phyloP scores from a whole-genome alignment of 2,797 vertebrate genomes.

The Cryptoblepharus egeriae region DNA sequence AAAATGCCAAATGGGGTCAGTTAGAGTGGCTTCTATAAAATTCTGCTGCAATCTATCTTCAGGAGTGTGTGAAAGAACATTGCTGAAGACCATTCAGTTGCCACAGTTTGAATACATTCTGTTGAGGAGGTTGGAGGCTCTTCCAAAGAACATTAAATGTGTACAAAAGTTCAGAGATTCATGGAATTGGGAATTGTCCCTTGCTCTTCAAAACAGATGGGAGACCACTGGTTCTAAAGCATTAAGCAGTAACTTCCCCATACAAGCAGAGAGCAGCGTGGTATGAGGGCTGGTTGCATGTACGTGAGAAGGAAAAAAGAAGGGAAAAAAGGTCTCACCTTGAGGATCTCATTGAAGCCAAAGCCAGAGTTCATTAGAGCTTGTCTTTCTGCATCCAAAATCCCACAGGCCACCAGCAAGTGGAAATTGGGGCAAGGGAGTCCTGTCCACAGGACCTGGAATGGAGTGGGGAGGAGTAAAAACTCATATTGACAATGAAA shows the following conservation, averaged over 20 bases:
- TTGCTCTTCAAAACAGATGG: background rate
- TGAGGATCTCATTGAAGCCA: slow-evolving; percentile 94
- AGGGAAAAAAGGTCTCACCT: too few species aligned
- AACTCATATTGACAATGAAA: background rate
- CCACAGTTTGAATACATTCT: background rate
- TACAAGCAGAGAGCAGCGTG: background rate
- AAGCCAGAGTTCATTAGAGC: slow-evolving; percentile 89
- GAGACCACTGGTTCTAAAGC: background rate
- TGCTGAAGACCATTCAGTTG: background rate
- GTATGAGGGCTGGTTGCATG: background rate
- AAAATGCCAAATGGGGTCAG: background rate
- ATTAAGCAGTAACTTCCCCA: background rate
- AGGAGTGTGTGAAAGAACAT: background rate
- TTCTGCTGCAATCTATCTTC: background rate
- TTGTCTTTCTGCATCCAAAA: slow-evolving; percentile 87
- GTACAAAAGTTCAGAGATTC: background rate
- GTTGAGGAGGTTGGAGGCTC: background rate
- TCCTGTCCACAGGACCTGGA: slow-evolving; percentile 89
- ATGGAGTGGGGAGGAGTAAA: background rate
- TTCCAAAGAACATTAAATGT: background rate
- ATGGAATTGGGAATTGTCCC: background rate
- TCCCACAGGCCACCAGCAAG: slow-evolving; percentile 88
- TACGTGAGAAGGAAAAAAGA: too few species aligned
- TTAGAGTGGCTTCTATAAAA: background rate
- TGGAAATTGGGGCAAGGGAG: slow-evolving; percentile 90